These are phyloP conservation scores for Eupithecia exiguata DNA, from an alignment of 2,888 invertebrate species.

Conservation along the genomic window DNA sequence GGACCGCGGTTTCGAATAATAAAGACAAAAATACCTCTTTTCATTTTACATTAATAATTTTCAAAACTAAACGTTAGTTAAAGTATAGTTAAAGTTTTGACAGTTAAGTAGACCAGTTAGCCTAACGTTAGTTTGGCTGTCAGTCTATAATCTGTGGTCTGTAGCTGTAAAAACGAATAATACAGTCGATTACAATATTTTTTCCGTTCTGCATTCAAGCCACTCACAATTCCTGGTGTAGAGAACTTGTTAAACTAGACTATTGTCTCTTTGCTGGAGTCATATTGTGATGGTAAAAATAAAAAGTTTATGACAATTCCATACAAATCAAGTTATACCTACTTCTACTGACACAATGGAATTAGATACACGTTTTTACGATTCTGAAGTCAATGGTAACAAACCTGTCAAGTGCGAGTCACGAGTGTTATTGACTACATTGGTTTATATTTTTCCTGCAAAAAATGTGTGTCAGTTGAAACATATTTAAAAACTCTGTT, in stretches of 20 bases:
- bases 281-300: constrained; percentile 9
- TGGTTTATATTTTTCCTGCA: not conserved
- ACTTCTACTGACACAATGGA: constrained; percentile 1
- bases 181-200: not conserved
- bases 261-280: not conserved
- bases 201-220: not conserved
- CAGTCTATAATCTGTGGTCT: not conserved
- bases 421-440: not conserved
- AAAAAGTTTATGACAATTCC: constrained; percentile 5
- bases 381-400: not conserved
- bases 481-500: not conserved
- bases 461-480: not conserved
- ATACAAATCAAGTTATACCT: constrained; percentile 10
- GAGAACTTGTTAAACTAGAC: not conserved
- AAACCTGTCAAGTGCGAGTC: constrained; percentile 1
- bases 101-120: not conserved
- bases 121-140: no score
- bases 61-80: not conserved
- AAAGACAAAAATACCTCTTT: no score
- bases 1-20: no score
- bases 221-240: not conserved
- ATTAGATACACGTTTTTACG: constrained; percentile 8
- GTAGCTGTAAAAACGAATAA: not conserved
- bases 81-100: no score
- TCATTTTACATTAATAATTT: no score